Conservation (phyloP, 2,113 vertebrate genomes). For the Triplophysa rosa region DNA sequence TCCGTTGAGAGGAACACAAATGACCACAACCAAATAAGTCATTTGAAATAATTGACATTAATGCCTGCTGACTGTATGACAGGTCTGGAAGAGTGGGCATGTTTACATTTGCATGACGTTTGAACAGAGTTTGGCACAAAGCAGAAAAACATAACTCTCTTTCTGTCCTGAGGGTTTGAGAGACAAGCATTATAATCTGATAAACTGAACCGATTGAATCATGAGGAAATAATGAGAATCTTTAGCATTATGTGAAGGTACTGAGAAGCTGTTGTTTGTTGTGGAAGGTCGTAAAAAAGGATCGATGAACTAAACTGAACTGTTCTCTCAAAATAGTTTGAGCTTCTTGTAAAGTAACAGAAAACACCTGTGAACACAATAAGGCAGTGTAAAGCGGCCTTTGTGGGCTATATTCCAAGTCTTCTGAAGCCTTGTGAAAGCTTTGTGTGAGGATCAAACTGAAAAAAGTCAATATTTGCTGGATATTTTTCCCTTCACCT, state of each 20-base stretch:
- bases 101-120: not conserved
- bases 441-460: too few relatives aligned
- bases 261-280: not conserved
- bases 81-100: not conserved
- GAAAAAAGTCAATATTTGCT: too few relatives aligned
- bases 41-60: conserved; percentile 4
- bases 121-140: not conserved
- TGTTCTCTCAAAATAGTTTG: not conserved
- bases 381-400: too few relatives aligned
- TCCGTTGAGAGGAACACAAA: not conserved
- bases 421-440: too few relatives aligned
- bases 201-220: not conserved
- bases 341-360: not conserved
- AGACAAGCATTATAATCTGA: not conserved
- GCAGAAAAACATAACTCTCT: not conserved
- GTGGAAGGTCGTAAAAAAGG: not conserved
- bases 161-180: not conserved
- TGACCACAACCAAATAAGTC: not conserved
- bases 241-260: not conserved
- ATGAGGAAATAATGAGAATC: not conserved
- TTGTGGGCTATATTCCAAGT: too few relatives aligned
- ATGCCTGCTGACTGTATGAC: not conserved
- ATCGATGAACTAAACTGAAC: not conserved
- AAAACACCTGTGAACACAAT: not conserved
- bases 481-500: too few relatives aligned